Conservation (phyloP, 2,888 invertebrate species). For the Eristalis pertinax region DNA sequence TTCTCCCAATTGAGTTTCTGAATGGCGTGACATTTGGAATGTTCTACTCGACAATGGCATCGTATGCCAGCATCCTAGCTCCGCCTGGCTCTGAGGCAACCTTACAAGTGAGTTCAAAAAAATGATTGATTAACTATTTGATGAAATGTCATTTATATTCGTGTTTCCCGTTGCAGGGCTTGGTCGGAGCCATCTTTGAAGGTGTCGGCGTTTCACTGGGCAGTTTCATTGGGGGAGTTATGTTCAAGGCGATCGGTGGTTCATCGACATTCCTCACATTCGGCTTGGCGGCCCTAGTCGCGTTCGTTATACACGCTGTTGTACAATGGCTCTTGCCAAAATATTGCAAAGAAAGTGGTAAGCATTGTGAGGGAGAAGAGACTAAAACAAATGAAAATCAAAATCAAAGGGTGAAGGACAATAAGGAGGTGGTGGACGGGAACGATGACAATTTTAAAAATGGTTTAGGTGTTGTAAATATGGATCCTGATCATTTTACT, state of each 20-base stretch:
- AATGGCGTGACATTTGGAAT: constrained; percentile 95
- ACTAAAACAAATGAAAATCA: constrained; percentile 67
- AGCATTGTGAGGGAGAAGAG: constrained; percentile 54
- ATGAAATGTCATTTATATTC: background rate
- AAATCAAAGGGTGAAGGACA: constrained; percentile 59
- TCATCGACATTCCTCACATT: constrained; percentile 87
- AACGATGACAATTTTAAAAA: constrained; percentile 36
- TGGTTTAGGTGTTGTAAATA: constrained; percentile 45
- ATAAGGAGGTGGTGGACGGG: constrained; percentile 59
- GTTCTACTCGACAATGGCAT: constrained; percentile 93
- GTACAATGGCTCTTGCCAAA: constrained; percentile 82
- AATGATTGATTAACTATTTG: no score
- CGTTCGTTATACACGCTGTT: constrained; percentile 84
- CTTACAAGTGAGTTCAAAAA: constrained; percentile 85
- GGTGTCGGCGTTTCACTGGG: constrained; percentile 92
- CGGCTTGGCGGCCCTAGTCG: constrained; percentile 86
- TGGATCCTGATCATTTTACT: constrained; percentile 65
- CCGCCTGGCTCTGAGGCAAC: constrained; percentile 93
- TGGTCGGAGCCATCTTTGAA: constrained; percentile 93
- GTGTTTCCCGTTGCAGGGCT: constrained; percentile 83
- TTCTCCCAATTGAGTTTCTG: constrained; percentile 91
- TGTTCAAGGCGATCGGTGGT: constrained; percentile 86
- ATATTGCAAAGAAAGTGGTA: constrained; percentile 71
- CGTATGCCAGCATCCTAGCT: constrained; percentile 91
- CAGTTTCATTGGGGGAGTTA: constrained; percentile 88